Conservation (phyloP, 2,113 vertebrate species). For the Cromileptes altivelis region DNA sequence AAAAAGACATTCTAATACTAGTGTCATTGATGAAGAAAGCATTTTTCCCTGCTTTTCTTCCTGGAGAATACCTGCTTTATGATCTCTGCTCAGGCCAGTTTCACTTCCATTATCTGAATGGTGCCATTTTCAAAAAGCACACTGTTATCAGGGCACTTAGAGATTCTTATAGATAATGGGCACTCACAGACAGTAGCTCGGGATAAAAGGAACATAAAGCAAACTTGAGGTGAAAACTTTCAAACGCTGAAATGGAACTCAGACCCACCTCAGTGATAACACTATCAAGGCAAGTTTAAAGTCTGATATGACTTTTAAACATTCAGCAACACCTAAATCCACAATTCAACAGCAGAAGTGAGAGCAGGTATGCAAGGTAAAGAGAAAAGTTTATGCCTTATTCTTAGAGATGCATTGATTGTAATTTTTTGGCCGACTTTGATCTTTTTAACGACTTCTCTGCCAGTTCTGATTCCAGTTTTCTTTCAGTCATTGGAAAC, state of each 20-base stretch:
- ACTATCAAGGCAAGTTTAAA: not conserved
- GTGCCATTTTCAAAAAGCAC: conserved; percentile 43
- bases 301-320: not conserved
- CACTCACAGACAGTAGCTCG: not conserved
- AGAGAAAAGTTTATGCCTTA: not conserved
- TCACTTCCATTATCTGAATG: conserved; percentile 54
- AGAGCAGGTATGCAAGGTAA: no score
- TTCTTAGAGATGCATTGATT: not conserved
- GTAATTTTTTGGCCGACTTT: no score
- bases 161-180: conserved; percentile 38
- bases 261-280: not conserved
- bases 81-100: conserved; percentile 29
- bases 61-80: conserved; percentile 13
- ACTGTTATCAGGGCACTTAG: conserved; percentile 32
- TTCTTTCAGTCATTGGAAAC: no score
- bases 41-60: not conserved
- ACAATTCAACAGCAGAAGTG: not conserved
- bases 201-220: conserved; percentile 39
- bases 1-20: not conserved
- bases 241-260: not conserved
- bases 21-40: conserved; percentile 1
- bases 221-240: conserved; percentile 37
- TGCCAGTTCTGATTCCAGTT: no score
- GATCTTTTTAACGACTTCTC: no score
- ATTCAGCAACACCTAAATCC: not conserved